Percentiles rank a stretch among this genome's conserved stretches.
These are phyloP conservation scores for Trichogramma evanescens DNA, from an alignment of 2,888 invertebrate genomes.

Conservation along the genomic window DNA sequence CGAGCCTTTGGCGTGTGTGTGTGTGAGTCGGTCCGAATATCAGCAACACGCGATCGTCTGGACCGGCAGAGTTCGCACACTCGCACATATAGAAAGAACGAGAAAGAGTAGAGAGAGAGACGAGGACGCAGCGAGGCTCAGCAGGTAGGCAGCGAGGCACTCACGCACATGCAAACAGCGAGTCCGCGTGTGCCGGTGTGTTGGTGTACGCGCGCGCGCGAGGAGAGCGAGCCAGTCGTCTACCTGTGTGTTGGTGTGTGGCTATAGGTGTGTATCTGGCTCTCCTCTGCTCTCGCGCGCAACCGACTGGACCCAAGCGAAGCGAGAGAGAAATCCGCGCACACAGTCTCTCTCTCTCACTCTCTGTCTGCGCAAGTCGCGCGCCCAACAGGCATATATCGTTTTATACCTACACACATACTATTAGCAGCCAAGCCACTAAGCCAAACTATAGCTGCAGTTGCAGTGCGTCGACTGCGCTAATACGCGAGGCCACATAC, in stretches of 20 bases:
- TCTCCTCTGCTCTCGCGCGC: no score
- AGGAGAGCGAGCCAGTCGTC: no score
- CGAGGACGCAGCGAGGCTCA: slow-evolving; percentile 42
- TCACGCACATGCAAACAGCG: no score
- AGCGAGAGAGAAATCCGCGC: background rate
- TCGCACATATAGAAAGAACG: slow-evolving; percentile 8
- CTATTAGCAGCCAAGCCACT: no score
- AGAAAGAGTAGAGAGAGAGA: slow-evolving; percentile 14
- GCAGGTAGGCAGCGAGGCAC: slow-evolving; percentile 47
- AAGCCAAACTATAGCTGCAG: background rate
- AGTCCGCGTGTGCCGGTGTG: no score
- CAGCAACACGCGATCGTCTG: background rate
- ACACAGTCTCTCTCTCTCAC: background rate
- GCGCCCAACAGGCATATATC: background rate
- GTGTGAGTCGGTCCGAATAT: background rate
- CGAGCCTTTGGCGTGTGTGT: slow-evolving; percentile 4
- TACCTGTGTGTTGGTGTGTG: no score
- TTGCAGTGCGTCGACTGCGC: slow-evolving; percentile 1
- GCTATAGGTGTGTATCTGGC: no score
- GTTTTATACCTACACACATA: no score
- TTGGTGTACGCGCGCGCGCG: no score
- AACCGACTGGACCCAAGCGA: background rate
- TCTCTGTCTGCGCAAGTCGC: slow-evolving; percentile 1
- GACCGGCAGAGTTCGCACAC: no score
- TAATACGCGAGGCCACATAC: background rate